Conservation (phyloP, 2,113 vertebrate genomes). For the Trematocara marginatum region DNA sequence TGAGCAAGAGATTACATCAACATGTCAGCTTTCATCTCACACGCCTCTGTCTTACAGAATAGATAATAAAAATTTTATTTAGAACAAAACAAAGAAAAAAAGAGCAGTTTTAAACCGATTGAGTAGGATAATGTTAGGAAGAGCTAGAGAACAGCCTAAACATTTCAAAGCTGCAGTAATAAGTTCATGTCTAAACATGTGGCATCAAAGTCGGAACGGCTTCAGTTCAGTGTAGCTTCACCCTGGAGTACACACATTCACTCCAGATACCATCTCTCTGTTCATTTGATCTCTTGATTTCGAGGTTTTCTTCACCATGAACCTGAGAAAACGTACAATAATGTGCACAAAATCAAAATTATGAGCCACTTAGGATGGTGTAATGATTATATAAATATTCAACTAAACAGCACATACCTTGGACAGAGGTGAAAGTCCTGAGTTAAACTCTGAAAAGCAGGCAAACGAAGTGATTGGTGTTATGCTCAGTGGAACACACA, state of each 20-base stretch:
- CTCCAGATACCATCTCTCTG: background rate
- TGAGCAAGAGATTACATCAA: background rate
- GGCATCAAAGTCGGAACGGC: fast-evolving
- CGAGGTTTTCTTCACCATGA: fast-evolving
- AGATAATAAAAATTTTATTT: background rate
- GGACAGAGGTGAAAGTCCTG: fast-evolving
- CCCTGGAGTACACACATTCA: background rate
- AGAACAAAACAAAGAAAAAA: background rate
- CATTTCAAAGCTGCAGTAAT: background rate
- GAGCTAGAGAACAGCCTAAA: fast-evolving
- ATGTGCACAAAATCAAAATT: fast-evolving
- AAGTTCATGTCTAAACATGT: fast-evolving
- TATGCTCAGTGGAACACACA: background rate
- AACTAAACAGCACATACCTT: background rate
- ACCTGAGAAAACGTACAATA: background rate
- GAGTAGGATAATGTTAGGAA: fast-evolving
- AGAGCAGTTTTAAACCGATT: fast-evolving
- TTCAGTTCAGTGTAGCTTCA: background rate
- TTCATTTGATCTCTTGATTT: background rate
- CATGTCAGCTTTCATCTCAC: background rate
- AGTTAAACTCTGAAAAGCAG: background rate
- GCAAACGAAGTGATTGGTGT: fast-evolving
- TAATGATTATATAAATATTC: background rate
- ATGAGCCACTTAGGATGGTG: fast-evolving
- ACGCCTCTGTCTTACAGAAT: background rate